Evolutionary conservation across 2,888 invertebrate species (phyloP), one percentile per base, ranked within the genome.

Genomic region (Iphiclides podalirius): DNA sequence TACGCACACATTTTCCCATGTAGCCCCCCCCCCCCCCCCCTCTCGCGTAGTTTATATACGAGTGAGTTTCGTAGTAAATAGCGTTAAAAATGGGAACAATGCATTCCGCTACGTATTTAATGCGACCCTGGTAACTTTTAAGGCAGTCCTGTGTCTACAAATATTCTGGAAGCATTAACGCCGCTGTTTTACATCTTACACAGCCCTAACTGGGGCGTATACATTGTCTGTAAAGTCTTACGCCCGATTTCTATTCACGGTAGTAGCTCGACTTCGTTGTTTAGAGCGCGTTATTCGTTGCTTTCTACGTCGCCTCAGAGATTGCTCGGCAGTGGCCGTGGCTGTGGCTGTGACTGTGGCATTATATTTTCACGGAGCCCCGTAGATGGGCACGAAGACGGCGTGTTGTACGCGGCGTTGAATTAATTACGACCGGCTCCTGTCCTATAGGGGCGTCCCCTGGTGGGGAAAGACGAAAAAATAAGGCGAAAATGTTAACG

Each of bases 401-500:
- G 54, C 47, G 50, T 52, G 58, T 55, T 56, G 57, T 59, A 57
- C 50, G 47, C 49, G 58, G 2, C 54, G 53, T 52, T 55, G 65
- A 61, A 58, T 62, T 55, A 51, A 58, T 57, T 55, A 57, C 52
- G 28, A 44, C 37, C 54, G 57, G 52, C n/a, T n/a, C n/a, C n/a
- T n/a, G n/a, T n/a, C n/a, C n/a, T 58, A 58, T 57, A 59, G 57
- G n/a, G n/a, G n/a, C 60, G 57, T 54, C 55, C 58, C 63, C 67
- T 67, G 66, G 66, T 67, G 69, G 65, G 61, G 63, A 61, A 26
- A 47, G 47, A 52, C 38, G 14, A 47, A 56, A 60, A 58, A 55
- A 60, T 55, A 56, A 65, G 67, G 63, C 62, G 61, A 67, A 69
- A 74, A 72, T 66, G 67, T 70, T 67, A 65, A 73, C 58, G 58